phyloP scores from a whole-genome alignment of 2,797 vertebrate species.

The Hybognathus amarus region DNA sequence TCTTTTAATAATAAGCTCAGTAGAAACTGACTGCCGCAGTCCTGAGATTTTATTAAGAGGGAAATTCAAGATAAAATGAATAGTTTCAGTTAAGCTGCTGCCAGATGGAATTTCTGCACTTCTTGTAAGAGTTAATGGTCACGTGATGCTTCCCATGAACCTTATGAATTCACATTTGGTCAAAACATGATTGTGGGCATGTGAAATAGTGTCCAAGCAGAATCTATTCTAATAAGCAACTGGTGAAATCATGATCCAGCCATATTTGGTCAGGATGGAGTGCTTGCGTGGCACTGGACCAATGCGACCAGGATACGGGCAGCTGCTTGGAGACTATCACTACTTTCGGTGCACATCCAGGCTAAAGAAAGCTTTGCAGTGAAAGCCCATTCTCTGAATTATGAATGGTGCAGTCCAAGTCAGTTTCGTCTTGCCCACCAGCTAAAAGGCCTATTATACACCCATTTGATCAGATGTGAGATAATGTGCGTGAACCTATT shows the following conservation, averaged over 20 bases:
- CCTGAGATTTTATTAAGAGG: conserved; percentile 20
- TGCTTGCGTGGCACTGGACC: neutral
- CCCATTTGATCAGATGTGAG: conserved; percentile 49
- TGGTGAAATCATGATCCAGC: conserved; percentile 39
- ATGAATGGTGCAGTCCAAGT: conserved; percentile 58
- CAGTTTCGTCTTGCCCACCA: conserved; percentile 49
- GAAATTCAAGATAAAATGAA: conserved; percentile 38
- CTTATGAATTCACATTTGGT: neutral
- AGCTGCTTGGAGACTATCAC: conserved; percentile 65
- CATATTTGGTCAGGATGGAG: conserved; percentile 48
- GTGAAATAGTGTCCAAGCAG: neutral
- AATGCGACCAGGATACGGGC: conserved; percentile 55
- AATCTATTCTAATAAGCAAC: conserved; percentile 47
- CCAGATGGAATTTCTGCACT: conserved; percentile 22
- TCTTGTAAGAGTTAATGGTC: conserved; percentile 13
- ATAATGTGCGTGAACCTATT: conserved; percentile 47
- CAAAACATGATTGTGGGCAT: neutral
- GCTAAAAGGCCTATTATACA: conserved; percentile 60
- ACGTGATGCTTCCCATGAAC: neutral
- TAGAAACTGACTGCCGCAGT: conserved; percentile 12
- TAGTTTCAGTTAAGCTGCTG: conserved; percentile 37
- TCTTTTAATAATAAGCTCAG: conserved; percentile 34
- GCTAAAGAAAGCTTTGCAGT: conserved; percentile 57
- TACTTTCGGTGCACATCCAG: conserved; percentile 61
- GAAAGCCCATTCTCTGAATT: conserved; percentile 47